Conservation (phyloP, 2,797 vertebrate species). For the Fistularia commersonii region DNA sequence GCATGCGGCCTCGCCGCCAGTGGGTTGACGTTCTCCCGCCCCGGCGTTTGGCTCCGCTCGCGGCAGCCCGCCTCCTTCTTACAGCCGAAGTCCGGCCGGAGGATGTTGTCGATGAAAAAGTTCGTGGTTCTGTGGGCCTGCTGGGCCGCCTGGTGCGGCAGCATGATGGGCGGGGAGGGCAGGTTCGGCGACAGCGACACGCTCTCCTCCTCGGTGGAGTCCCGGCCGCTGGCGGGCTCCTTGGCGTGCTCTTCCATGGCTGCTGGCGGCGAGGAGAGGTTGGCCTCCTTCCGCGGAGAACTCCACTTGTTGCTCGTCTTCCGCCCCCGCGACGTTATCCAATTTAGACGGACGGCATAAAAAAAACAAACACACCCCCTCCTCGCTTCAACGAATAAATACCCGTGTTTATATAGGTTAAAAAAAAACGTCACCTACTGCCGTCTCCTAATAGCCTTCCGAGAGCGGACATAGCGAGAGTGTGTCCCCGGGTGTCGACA, state of each 20-base stretch:
- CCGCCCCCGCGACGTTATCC: constrained; percentile 62
- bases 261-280: constrained; percentile 22
- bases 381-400: no score
- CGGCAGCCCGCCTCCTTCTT: constrained; percentile 81
- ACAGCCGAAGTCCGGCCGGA: constrained; percentile 95
- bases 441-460: constrained; percentile 61
- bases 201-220: constrained; percentile 86
- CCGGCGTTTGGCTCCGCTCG: constrained; percentile 81
- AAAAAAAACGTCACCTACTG: constrained; percentile 69
- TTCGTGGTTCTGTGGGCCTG: constrained; percentile 90
- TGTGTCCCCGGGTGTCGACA: constrained; percentile 55
- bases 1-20: constrained; percentile 79
- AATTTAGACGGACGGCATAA: constrained; percentile 51
- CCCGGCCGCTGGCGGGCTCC: constrained; percentile 78
- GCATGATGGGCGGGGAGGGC: constrained; percentile 78
- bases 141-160: constrained; percentile 80
- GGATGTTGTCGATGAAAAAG: constrained; percentile 97
- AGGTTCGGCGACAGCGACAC: constrained; percentile 85
- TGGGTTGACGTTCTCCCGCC: constrained; percentile 84
- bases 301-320: constrained; percentile 75
- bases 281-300: constrained; percentile 57
- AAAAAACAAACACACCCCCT: constrained; percentile 28
- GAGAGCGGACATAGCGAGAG: constrained; percentile 64
- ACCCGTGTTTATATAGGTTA: no score
- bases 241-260: constrained; percentile 88